A percentile compares a stretch with the other conserved stretches of the same genome.
Evolutionary conservation across 2,888 invertebrate species (phyloP).

Genomic region (Dasysyrphus tricinctus): DNA sequence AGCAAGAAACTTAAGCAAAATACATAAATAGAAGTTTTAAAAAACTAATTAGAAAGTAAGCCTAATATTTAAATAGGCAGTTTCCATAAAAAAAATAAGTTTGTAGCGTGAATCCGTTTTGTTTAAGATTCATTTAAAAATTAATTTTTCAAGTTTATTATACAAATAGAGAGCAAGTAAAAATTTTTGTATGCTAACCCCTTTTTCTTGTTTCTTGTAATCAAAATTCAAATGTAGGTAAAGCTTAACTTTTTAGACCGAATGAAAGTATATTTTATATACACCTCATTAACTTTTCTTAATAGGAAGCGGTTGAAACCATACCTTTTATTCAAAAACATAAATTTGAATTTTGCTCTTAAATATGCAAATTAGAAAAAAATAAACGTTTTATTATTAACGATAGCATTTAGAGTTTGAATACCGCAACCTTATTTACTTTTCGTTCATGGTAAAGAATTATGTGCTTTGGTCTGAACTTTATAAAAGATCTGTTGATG

Average conservation of each 20-base stretch:
- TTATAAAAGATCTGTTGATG: too few relatives aligned
- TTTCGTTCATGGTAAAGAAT: too few relatives aligned
- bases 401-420: neutral
- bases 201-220: neutral
- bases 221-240: neutral
- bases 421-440: neutral
- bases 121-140: neutral
- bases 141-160: neutral
- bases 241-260: neutral
- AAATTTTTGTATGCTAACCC: neutral
- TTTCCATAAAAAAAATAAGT: neutral
- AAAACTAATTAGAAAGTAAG: neutral
- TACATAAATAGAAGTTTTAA: neutral
- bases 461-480: too few relatives aligned
- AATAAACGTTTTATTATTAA: neutral
- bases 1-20: neutral
- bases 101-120: neutral
- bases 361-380: slow-evolving; percentile 3
- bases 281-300: neutral
- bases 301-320: neutral
- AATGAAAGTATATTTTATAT: neutral
- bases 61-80: neutral
- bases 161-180: neutral
- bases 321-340: neutral
- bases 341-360: neutral